phyloP scores from a whole-genome alignment of 2,888 invertebrate species.

The Biston betularia region DNA sequence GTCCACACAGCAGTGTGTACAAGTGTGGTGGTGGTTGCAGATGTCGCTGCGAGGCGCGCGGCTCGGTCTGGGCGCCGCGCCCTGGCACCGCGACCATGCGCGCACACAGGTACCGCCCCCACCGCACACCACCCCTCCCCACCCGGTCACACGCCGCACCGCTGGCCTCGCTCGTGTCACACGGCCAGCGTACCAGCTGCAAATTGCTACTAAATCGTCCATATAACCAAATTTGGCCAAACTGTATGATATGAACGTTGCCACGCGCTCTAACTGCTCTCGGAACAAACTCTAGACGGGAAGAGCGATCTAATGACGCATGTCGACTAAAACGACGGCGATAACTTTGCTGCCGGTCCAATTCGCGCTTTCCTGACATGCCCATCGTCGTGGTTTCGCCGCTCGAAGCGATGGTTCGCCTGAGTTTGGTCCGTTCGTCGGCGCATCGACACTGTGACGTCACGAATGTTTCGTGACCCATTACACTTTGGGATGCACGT shows the following conservation, averaged over 20 bases:
- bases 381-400: too few species aligned
- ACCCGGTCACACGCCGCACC: not conserved
- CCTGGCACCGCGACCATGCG: constrained; percentile 52
- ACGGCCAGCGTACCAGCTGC: not conserved
- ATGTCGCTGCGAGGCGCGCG: constrained; percentile 77
- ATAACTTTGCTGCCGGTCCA: too few species aligned
- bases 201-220: not conserved
- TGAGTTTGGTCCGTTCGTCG: not conserved
- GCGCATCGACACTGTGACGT: not conserved
- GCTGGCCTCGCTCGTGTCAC: not conserved
- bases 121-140: not conserved
- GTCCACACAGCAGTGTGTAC: not conserved
- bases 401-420: not conserved
- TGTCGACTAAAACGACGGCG: too few species aligned
- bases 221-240: not conserved
- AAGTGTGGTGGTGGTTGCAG: constrained; percentile 49
- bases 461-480: too few species aligned
- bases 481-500: too few species aligned
- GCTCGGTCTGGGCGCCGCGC: constrained; percentile 66
- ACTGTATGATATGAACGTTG: not conserved
- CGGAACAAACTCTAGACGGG: not conserved
- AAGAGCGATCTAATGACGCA: too few species aligned
- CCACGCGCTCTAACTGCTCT: not conserved
- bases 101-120: constrained; percentile 52
- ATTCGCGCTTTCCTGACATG: not conserved